phyloP scores from a whole-genome alignment of 2,113 vertebrate genomes.

The Antechinus stuartii region DNA sequence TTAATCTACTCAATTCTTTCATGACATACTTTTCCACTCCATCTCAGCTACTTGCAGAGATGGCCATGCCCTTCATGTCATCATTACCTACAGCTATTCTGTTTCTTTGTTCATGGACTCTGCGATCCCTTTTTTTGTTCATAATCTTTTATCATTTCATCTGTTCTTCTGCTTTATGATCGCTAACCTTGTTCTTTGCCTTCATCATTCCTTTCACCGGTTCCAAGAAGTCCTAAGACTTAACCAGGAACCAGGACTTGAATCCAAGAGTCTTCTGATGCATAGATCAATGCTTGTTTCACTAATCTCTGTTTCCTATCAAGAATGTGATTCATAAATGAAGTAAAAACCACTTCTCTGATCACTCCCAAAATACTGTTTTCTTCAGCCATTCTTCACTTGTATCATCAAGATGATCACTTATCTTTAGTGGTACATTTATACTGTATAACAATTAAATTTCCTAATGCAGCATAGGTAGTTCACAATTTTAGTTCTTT shows the following conservation, averaged over 20 bases:
- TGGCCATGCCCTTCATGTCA: not conserved
- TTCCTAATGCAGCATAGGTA: not conserved
- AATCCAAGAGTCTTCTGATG: not conserved
- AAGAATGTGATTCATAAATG: not conserved
- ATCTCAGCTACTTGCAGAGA: not conserved
- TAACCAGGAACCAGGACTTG: not conserved
- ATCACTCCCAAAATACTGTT: not conserved
- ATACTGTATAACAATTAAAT: not conserved
- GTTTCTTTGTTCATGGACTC: not conserved
- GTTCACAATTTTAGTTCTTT: not conserved
- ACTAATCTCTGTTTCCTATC: not conserved
- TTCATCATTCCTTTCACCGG: too few species aligned
- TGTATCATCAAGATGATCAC: not conserved
- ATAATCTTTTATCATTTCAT: not conserved
- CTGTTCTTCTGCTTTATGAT: not conserved
- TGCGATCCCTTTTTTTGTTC: not conserved
- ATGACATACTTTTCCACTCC: not conserved
- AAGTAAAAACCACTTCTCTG: not conserved
- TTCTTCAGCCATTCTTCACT: not conserved
- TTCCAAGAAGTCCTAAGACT: not conserved
- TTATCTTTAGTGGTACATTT: not conserved
- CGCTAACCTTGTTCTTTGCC: not conserved
- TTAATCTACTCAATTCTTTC: not conserved
- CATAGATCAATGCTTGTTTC: not conserved
- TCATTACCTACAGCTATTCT: not conserved